Evolutionary conservation across 2,797 vertebrate species (phyloP).

Genomic region (Amazona ochrocephala): DNA sequence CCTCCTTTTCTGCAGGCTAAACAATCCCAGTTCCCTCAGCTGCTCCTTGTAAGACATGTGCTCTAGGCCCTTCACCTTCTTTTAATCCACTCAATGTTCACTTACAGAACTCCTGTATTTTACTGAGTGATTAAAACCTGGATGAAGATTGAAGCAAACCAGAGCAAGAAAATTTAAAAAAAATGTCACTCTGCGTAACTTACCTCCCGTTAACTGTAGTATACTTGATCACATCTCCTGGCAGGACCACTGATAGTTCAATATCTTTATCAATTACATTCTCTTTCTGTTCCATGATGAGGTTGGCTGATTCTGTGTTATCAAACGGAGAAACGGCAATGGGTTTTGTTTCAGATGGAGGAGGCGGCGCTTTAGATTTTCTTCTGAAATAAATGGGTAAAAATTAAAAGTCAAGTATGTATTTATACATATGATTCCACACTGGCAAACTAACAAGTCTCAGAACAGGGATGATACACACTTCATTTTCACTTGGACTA

Average conservation of each 20-base stretch:
- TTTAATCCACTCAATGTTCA: background rate
- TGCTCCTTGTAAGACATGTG: background rate
- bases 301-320: conserved; percentile 73
- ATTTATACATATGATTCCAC: background rate
- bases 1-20: background rate
- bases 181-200: background rate
- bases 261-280: conserved; percentile 88
- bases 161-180: background rate
- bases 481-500: background rate
- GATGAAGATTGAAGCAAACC: background rate
- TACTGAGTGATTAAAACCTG: background rate
- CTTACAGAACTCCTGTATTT: background rate
- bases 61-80: background rate
- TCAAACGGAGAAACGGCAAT: conserved; percentile 76
- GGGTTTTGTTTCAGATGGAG: conserved; percentile 81
- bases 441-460: background rate
- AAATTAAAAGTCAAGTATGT: background rate
- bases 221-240: conserved; percentile 87
- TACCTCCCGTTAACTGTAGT: conserved; percentile 91
- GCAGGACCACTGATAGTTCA: conserved; percentile 89
- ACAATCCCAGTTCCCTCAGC: background rate
- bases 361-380: conserved; percentile 91
- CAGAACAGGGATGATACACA: background rate
- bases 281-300: conserved; percentile 91
- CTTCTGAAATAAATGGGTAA: conserved; percentile 80